Evolutionary conservation across 1,140 invertebrate species (phyloP).

Genomic region (Zaprionus inermis): DNA sequence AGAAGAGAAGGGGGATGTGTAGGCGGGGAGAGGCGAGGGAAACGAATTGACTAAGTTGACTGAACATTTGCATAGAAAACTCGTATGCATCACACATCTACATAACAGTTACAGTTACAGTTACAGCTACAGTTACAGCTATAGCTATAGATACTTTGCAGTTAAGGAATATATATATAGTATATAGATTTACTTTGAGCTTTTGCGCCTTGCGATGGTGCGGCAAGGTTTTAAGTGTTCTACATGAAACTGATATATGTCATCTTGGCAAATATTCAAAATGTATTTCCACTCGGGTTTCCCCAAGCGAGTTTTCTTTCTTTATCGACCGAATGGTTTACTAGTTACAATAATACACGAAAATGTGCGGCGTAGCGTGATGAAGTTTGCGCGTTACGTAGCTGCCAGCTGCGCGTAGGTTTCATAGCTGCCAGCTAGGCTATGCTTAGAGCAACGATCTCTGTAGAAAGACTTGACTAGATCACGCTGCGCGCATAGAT

Average conservation of each 20-base stretch:
- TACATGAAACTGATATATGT: neutral
- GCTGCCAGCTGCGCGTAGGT: neutral
- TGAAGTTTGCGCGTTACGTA: neutral
- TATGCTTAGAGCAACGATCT: too few relatives aligned
- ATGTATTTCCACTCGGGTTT: neutral
- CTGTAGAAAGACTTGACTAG: neutral
- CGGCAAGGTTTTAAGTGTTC: constrained; percentile 1
- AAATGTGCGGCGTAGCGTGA: neutral
- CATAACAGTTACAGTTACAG: neutral
- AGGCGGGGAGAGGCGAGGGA: neutral
- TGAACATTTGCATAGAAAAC: constrained; percentile 6
- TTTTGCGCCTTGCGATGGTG: constrained; percentile 19
- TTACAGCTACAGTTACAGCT: neutral
- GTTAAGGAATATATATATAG: constrained; percentile 14
- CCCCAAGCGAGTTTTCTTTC: neutral
- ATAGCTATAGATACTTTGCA: constrained; percentile 7
- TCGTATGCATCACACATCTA: constrained; percentile 6
- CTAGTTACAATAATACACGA: constrained; percentile 17
- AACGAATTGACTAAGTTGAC: constrained; percentile 5
- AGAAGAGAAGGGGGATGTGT: neutral
- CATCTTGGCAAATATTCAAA: constrained; percentile 13
- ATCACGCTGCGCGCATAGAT: constrained; percentile 7
- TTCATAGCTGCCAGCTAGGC: neutral
- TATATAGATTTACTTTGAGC: constrained; percentile 34
- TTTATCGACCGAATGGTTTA: neutral